Evolutionary conservation across 1,140 invertebrate genomes (phyloP), one percentile per base, ranked within the genome.

Genomic region (Drosophila parvula): DNA sequence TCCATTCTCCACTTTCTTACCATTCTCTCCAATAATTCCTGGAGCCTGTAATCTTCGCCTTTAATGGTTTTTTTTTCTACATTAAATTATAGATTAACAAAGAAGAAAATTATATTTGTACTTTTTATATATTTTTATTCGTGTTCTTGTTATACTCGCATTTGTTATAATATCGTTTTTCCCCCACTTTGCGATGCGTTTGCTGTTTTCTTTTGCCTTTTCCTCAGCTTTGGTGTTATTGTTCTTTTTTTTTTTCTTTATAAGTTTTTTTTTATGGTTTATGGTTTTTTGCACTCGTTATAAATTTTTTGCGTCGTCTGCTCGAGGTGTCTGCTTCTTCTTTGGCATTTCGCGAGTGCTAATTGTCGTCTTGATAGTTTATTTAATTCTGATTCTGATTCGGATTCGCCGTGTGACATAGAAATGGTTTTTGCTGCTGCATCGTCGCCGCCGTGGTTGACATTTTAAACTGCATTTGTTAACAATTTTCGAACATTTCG

Each of bases 401-500:
- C 38, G 14, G 5, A 40, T n/a, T 22, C 63, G 50, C 79, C 45
- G 71, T 74, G 68, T 86, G 83, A 88, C 83, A 88, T 88, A 88
- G 71, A 86, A 86, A 88, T 53, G 62, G 38, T 69, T 69, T 69
- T 67, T 69, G 60, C 56, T 78, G 44, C 57, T 53, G 63, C 63
- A 74, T 86, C 85, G 83, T 77, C 79, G 79, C 76, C 83, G 82
- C 79, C 83, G 82, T 82, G 70, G 82, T 82, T 85, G 82, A 85
- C 83, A 86, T 79, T 86, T 82, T 82, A 88, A 88, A 88, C 58
- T 88, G 83, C 83, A 83, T 83, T 88, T 88, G 83, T 88, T 88
- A 88, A 88, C 83, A 88, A 83, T 83, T 88, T 84, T 88, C 51
- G 68, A 77, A 82, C 82, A 86, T 86, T 79, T 64, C 67, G 63